phyloP scores from a whole-genome alignment of 2,797 vertebrate species.

The Myotis myotis region DNA sequence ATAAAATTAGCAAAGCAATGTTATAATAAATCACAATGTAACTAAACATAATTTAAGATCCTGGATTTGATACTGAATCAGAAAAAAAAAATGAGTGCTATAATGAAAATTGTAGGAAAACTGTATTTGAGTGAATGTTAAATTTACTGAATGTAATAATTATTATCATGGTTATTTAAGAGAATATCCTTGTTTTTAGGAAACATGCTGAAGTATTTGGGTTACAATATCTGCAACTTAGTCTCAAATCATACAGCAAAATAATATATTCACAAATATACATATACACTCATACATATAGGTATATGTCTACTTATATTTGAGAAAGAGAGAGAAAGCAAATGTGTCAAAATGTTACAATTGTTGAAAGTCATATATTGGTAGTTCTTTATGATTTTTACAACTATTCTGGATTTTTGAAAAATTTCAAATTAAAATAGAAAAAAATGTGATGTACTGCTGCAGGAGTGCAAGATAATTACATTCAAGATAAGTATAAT shows the following conservation, averaged over 20 bases:
- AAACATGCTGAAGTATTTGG: neutral
- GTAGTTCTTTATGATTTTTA: neutral
- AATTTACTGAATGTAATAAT: neutral
- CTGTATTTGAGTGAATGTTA: neutral
- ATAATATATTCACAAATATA: neutral
- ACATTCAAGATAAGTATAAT: neutral
- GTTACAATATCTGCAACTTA: neutral
- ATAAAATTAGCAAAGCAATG: neutral
- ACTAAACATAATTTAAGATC: neutral
- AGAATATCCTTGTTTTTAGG: neutral
- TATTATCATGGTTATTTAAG: neutral
- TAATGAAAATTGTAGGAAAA: neutral
- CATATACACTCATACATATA: neutral
- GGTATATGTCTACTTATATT: neutral
- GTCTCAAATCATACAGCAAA: neutral
- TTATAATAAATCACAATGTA: neutral
- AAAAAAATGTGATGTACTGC: neutral
- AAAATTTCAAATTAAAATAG: neutral
- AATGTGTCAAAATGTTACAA: neutral
- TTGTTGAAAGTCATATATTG: neutral
- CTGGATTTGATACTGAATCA: neutral
- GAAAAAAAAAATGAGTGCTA: neutral
- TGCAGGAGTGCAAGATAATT: neutral
- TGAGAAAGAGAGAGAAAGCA: neutral
- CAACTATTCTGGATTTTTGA: neutral